A percentile compares a stretch with the other conserved stretches of the same genome.
Evolutionary conservation across 1,140 invertebrate species (phyloP).

Genomic region (Sycophila sp.): DNA sequence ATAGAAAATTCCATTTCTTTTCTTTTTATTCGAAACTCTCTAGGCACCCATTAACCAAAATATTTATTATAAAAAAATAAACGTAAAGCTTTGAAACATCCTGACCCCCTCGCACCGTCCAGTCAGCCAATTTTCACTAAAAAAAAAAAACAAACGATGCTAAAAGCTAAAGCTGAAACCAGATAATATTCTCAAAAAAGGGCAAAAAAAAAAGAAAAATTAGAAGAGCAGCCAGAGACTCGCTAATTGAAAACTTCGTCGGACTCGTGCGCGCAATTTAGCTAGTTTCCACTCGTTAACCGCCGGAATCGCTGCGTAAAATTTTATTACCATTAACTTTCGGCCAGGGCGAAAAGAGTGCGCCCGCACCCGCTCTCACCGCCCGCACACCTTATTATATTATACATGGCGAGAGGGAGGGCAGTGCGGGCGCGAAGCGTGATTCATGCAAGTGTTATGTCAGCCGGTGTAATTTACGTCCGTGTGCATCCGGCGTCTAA

Average conservation of each 20-base stretch:
- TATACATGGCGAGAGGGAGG: background rate
- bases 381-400: background rate
- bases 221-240: background rate
- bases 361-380: background rate
- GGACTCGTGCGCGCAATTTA: background rate
- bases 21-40: too few relatives aligned
- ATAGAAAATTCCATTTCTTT: too few relatives aligned
- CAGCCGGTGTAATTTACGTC: constrained; percentile 29
- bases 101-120: too few relatives aligned
- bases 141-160: too few relatives aligned
- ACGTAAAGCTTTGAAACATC: too few relatives aligned
- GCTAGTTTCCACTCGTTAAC: background rate
- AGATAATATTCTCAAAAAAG: too few relatives aligned
- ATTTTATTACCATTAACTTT: constrained; percentile 31
- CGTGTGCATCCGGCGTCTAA: constrained; percentile 36
- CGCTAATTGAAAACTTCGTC: too few relatives aligned
- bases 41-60: too few relatives aligned
- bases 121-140: too few relatives aligned
- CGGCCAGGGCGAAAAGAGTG: background rate
- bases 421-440: background rate
- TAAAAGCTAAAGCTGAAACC: background rate
- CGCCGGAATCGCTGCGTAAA: background rate
- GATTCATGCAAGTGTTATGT: constrained; percentile 13
- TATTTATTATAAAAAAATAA: too few relatives aligned
- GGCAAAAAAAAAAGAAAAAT: background rate